Evolutionary conservation across 2,888 invertebrate species (phyloP), one percentile per base, ranked within the genome.

Genomic region (Galerucella pusilla): DNA sequence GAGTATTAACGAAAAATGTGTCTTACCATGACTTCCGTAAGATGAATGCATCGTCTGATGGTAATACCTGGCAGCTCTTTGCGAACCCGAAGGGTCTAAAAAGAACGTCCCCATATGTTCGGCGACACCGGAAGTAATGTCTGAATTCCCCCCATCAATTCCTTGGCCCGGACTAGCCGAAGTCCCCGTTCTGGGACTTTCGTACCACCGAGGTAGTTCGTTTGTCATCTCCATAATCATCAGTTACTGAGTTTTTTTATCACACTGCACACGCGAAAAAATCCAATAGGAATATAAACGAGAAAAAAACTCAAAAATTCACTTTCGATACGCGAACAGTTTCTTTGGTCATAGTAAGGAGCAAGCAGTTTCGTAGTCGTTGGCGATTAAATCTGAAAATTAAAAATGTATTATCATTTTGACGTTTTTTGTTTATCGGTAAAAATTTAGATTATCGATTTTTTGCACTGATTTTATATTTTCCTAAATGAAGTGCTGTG

Each of bases 151-250:
- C 76, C 85, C 85, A 16, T 85, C 80, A 61, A 80, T 82, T 67
- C 86, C 86, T 77, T 86, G 86, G 52, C 87, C 86, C 63, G 88
- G 88, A 83, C 87, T 87, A 20, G 86, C 86, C 67, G 86, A 85
- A 28, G 86, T 85, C 61, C 87, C 87, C 75, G 88, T 85, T 78
- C 88, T 86, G 71, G 88, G 88, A 75, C 86, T 84, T 80, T 89
- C 89, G 84, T 89, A 89, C 89, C 89, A 89, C 78, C 88, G 86
- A 80, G 86, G 85, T 77, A 86, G 83, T 81, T 87, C 88, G 83
- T 87, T 88, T 79, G 88, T 87, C 88, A 88, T 88, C 87, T 88
- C 88, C 88, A 88, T 89, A 86, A 87, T 88, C 87, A 87, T 87
- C 78, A 79, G 80, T 83, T 82, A 80, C 78, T 77, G 77, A 79